phyloP scores from a whole-genome alignment of 2,888 invertebrate species.

The Hirtodrosophila duncani region DNA sequence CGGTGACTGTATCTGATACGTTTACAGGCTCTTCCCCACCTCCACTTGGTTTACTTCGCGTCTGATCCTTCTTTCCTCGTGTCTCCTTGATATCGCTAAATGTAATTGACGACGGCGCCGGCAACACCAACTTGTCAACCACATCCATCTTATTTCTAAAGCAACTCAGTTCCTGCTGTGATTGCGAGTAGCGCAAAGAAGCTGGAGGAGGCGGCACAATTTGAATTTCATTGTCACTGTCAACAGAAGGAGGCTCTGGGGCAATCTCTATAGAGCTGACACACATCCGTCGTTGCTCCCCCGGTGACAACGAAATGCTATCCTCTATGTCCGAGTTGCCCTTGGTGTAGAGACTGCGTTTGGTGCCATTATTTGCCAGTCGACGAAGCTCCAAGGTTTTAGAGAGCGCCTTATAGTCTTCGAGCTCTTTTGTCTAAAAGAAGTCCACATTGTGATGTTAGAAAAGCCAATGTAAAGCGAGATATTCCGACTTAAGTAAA shows the following conservation, averaged over 20 bases:
- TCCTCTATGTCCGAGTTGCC: constrained; percentile 17
- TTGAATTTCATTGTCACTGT: not conserved
- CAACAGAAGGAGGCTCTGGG: too few species aligned
- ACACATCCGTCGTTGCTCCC: constrained; percentile 7
- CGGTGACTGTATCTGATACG: too few species aligned
- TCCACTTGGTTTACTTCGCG: too few species aligned
- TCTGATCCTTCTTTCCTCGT: too few species aligned
- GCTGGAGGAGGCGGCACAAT: constrained; percentile 28
- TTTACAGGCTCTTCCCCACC: too few species aligned
- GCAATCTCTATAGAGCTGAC: not conserved
- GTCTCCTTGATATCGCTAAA: too few species aligned
- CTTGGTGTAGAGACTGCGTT: constrained; percentile 27
- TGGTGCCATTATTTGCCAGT: not conserved
- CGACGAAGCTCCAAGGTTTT: constrained; percentile 4
- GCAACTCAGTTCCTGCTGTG: not conserved
- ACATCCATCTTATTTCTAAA: too few species aligned
- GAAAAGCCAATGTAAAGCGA: too few species aligned
- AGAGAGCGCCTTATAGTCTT: constrained; percentile 12
- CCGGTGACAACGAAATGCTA: not conserved
- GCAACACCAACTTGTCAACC: too few species aligned
- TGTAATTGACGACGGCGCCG: too few species aligned
- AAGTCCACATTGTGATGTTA: too few species aligned
- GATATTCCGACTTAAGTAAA: too few species aligned
- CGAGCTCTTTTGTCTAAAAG: constrained; percentile 18
- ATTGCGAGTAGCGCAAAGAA: constrained; percentile 20